Evolutionary conservation across 2,797 vertebrate genomes (phyloP).

Genomic region (Hypotaenidia philippensis): DNA sequence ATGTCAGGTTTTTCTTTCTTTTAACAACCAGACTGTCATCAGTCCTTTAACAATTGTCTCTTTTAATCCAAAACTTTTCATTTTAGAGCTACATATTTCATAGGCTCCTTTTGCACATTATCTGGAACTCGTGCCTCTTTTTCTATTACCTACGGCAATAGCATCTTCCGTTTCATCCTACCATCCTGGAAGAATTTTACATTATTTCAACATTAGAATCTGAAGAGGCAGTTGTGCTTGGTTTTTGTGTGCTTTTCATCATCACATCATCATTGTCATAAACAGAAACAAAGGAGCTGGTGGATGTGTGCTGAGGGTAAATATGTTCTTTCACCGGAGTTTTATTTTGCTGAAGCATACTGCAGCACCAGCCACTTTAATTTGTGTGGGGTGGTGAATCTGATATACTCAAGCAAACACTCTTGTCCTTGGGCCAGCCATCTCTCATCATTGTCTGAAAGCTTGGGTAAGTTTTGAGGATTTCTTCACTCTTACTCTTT

Average conservation of each 20-base stretch:
- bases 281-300: neutral
- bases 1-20: neutral
- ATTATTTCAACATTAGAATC: neutral
- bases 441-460: neutral
- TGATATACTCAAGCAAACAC: neutral
- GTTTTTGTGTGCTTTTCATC: neutral
- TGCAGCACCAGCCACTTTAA: neutral
- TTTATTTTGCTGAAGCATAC: neutral
- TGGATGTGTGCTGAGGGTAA: neutral
- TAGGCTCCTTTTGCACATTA: neutral
- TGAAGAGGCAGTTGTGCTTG: neutral
- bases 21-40: neutral
- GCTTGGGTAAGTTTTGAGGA: neutral
- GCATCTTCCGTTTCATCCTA: neutral
- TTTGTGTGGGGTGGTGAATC: neutral
- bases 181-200: neutral
- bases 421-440: neutral
- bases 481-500: neutral
- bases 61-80: neutral
- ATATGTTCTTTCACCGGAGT: neutral
- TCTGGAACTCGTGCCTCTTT: neutral
- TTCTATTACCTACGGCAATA: neutral
- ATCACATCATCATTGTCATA: neutral
- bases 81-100: neutral
- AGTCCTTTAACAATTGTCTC: neutral